These are phyloP conservation scores for Drosophila falleni DNA, from an alignment of 2,888 invertebrate genomes.

Conservation along the genomic window DNA sequence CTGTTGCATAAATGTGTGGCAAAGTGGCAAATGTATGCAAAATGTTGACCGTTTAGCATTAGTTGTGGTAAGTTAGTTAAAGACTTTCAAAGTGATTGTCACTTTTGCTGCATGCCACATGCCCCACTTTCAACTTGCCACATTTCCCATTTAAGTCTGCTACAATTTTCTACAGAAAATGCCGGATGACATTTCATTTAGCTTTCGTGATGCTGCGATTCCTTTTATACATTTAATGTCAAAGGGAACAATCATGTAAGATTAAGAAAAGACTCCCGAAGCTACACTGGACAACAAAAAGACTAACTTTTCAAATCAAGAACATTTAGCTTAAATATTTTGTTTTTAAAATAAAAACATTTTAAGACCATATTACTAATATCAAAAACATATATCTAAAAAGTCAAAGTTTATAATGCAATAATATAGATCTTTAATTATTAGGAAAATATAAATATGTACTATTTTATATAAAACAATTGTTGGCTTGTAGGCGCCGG, in stretches of 20 bases:
- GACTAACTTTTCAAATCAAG: too few species aligned
- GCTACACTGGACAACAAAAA: too few species aligned
- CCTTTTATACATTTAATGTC: conserved; percentile 3
- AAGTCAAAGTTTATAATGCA: too few species aligned
- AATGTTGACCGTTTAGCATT: conserved; percentile 24
- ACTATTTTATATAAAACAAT: too few species aligned
- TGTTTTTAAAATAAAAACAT: too few species aligned
- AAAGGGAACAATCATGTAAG: neutral
- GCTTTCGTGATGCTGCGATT: conserved; percentile 1
- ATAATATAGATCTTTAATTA: too few species aligned
- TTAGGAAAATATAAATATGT: too few species aligned
- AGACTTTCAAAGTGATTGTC: conserved; percentile 12
- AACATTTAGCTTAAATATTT: too few species aligned
- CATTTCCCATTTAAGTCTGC: conserved; percentile 21
- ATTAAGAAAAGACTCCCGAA: conserved; percentile 2
- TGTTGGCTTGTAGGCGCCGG: too few species aligned
- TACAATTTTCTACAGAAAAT: neutral
- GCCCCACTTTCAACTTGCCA: neutral
- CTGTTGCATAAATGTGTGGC: conserved; percentile 21
- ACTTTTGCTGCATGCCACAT: conserved; percentile 7
- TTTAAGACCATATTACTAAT: too few species aligned
- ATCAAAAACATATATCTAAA: too few species aligned
- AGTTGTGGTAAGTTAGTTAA: conserved; percentile 19
- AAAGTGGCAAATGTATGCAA: conserved; percentile 39
- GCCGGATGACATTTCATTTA: conserved; percentile 33